phyloP scores from a whole-genome alignment of 35 echinoderm and acorn worm species.

The Ophioderma brevispina region DNA sequence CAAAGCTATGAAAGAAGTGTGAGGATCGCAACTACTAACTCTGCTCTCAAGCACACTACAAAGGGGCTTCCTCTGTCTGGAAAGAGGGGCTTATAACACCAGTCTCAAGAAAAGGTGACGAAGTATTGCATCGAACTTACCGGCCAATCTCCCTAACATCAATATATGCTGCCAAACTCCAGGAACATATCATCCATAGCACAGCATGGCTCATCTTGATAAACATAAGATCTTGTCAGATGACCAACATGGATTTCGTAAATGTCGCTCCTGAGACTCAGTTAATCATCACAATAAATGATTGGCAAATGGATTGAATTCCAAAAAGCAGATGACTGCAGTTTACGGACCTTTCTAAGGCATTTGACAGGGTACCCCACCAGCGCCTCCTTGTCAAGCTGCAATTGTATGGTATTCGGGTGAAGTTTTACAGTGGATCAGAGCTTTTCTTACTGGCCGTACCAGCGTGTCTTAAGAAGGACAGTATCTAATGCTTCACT shows the following conservation, averaged over 20 bases:
- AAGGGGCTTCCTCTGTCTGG: not conserved
- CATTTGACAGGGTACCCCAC: no score
- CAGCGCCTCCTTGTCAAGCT: slow-evolving; percentile 11
- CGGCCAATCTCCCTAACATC: not conserved
- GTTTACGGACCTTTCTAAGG: not conserved
- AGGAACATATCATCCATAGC: not conserved
- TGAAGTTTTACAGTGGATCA: slow-evolving; percentile 7
- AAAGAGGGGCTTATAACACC: not conserved
- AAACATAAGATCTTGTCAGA: slow-evolving; percentile 7
- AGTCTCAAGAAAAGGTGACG: not conserved
- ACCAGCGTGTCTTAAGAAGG: slow-evolving; percentile 33
- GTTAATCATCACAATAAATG: slow-evolving; percentile 11
- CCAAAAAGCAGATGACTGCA: not conserved
- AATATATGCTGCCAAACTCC: not conserved
- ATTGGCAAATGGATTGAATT: slow-evolving; percentile 16
- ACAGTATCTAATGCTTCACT: not conserved
- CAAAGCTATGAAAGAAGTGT: not conserved
- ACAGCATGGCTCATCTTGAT: not conserved
- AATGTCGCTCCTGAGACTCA: slow-evolving; percentile 21
- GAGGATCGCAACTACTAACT: not conserved
- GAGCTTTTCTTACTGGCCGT: slow-evolving; percentile 15
- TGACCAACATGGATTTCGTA: slow-evolving; percentile 12
- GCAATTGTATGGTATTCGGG: slow-evolving; percentile 37
- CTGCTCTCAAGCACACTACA: not conserved
- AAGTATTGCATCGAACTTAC: not conserved